Base-by-base conservation (phyloP, 2,797 vertebrate species). In the Anomalospiza imberbis region DNA sequence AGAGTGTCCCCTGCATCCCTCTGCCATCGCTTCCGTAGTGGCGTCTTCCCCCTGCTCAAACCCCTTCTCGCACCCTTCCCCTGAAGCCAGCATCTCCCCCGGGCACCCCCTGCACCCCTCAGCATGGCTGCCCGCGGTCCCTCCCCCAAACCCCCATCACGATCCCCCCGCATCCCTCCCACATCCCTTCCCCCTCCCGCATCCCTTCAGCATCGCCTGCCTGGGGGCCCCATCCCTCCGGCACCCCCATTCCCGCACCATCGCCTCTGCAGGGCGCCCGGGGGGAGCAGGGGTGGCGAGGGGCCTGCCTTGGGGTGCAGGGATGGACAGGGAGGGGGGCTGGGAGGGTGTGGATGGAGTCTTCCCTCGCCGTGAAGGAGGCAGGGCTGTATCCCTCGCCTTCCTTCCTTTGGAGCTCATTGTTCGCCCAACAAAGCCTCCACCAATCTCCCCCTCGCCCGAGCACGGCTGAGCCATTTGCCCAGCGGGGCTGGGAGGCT, bases 361-460 rank as follows among this genome's bases (percentile, higher is more conserved):
- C 81, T 86, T 38, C 47, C 38, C 11, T 44, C 24, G 65, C 34
- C 5, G 1, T 1, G 67, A 19, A 57, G 72, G 80, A 79, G 78
- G 91, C 91, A 83, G 86, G 32, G 80, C 89, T 42, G 72, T 12
- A 21, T 28, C 76, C 34, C 1, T 55, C 36, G 9, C 63, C 84
- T 72, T 84, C 58, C 71, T 85, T 50, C 82, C 91, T 63, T 2
- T 17, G 13, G 71, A 81, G 86, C 77, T 89, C 93, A 94, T 96
- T 95, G 95, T 95, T 95, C 92, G 50, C 77, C 90, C 90, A 89
- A 94, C 92, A 96, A 96, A 95, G 92, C 77, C 70, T 44, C 48
- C 70, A 0, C 19, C 61, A 6, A 19, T 5, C 55, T 24, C 75
- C 54, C 75, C 54, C 34, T 34, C 19, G 34, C 48, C 36, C 12